Evolutionary conservation across 2,797 vertebrate genomes (phyloP).

Genomic region (Coendou prehensilis): DNA sequence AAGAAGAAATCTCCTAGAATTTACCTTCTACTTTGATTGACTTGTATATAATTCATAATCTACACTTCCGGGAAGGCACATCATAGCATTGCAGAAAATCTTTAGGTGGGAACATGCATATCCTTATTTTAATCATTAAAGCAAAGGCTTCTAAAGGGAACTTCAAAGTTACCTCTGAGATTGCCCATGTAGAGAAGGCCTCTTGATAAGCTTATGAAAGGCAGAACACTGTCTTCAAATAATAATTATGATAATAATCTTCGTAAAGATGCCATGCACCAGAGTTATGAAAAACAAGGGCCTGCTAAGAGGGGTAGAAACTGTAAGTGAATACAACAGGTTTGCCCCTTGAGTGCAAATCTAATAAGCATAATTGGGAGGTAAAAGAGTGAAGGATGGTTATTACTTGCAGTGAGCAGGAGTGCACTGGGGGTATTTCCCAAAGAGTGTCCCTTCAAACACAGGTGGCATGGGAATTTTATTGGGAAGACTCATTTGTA

Average conservation of each 20-base stretch:
- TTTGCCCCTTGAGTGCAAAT: background rate
- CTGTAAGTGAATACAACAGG: background rate
- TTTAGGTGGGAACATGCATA: background rate
- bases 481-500: background rate
- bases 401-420: background rate
- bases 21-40: background rate
- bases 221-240: background rate
- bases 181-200: background rate
- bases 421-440: background rate
- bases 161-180: background rate
- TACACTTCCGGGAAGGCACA: background rate
- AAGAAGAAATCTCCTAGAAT: too few species aligned
- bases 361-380: background rate
- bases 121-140: background rate
- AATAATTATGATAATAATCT: background rate
- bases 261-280: background rate
- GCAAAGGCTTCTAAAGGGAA: background rate
- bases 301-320: background rate
- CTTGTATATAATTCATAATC: background rate
- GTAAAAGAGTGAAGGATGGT: background rate
- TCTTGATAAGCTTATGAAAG: background rate
- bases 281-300: background rate
- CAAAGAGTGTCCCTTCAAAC: too few species aligned
- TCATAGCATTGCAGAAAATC: background rate
- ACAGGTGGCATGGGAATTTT: background rate